phyloP scores from a whole-genome alignment of 2,797 vertebrate genomes.

The Naso thynnoides region DNA sequence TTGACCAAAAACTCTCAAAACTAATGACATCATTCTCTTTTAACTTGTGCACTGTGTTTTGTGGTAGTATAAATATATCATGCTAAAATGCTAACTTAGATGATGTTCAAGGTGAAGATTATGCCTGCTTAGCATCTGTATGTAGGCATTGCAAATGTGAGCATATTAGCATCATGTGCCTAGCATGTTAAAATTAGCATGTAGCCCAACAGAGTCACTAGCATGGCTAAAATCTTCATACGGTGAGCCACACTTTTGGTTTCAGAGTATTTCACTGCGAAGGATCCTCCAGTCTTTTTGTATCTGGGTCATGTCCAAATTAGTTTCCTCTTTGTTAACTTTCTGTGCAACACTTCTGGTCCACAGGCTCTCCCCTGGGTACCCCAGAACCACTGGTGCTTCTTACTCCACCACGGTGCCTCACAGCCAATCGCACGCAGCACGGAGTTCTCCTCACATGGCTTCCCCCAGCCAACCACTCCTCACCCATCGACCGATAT shows the following conservation, averaged over 20 bases:
- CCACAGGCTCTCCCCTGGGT: slow-evolving; percentile 94
- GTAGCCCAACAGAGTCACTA: not conserved
- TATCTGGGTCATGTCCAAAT: not conserved
- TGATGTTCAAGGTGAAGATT: not conserved
- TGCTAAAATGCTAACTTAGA: not conserved
- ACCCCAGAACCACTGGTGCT: slow-evolving; percentile 99
- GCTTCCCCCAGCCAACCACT: slow-evolving; percentile 98
- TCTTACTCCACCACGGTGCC: slow-evolving; percentile 99
- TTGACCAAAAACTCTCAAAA: not conserved
- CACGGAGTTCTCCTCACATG: slow-evolving; percentile 98
- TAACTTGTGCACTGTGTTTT: not conserved
- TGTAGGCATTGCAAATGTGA: not conserved
- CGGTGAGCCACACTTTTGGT: not conserved
- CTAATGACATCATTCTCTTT: not conserved
- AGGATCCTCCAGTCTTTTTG: not conserved
- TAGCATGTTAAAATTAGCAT: slow-evolving; percentile 1
- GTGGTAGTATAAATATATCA: not conserved
- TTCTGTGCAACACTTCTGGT: slow-evolving; percentile 5
- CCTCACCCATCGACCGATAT: slow-evolving; percentile 94
- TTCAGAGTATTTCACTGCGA: not conserved
- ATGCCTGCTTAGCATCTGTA: not conserved
- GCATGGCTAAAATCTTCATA: not conserved
- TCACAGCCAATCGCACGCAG: slow-evolving; percentile 99
- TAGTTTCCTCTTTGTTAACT: not conserved
- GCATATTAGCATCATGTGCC: not conserved